Base-by-base conservation (phyloP, 2,113 vertebrate species). In the Oreamnos americanus region DNA sequence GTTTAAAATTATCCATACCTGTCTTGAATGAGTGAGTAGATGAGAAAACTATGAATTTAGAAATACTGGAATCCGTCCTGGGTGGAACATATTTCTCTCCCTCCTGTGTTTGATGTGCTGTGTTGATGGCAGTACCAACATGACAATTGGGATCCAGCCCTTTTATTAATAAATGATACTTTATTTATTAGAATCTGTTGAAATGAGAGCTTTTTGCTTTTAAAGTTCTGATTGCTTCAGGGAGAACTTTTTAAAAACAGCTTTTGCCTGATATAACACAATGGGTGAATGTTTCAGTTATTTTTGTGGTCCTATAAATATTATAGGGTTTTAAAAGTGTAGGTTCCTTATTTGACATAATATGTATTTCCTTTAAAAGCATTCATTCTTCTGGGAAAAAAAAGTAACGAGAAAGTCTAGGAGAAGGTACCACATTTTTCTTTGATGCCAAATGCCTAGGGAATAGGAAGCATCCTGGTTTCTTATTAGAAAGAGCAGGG, bases 1-100 rank as follows among this genome's bases (percentile, higher is more conserved):
- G 47, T 85, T 95, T 91, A 53, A 74, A 82, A 82, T 95, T 81
- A 82, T 78, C 28, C 16, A 0, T 89, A 21, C 39, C 23, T 91
- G 58, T 57, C 83, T 78, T 57, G 51, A 71, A 33, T 81, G 14
- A 26, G 19, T 62, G 21, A 94, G 49, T 74, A 2, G 6, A 74
- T 90, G 45, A 93, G 82, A 87, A 97, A 93, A 53, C 58, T 88
- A 19, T 90, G 64, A 49, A 36, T 94, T 93, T 49, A 78, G 57
- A 91, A 86, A 64, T 36, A 60, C 1, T 26, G 1, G 87, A 13
- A 26, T 87, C 23, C 87, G 23, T 79, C 39, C 25, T 67, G n/a
- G 3, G 25, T 81, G 3, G 19, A 21, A 36, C 3, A 0, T 67
- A 30, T 93, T 71, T 26, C 17, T 17, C 23, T 30, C 45, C 17